Conservation (phyloP, 1,140 invertebrate genomes). For the Globodera ellingtonae region DNA sequence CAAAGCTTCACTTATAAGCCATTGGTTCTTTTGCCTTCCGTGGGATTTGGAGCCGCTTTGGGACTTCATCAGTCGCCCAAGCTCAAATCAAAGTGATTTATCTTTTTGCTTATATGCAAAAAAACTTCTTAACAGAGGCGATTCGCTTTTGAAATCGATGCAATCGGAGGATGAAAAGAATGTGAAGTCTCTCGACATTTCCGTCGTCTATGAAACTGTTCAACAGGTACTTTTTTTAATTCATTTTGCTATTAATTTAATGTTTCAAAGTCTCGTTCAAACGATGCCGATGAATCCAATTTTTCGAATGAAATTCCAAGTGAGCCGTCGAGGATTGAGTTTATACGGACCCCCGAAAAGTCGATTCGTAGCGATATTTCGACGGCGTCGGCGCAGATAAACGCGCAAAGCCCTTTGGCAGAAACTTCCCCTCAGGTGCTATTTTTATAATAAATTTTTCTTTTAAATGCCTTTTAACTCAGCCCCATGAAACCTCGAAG, state of each 20-base stretch:
- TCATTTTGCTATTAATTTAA: background rate
- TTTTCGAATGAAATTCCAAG: background rate
- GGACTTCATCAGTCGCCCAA: constrained; percentile 23
- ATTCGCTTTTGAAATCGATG: constrained; percentile 13
- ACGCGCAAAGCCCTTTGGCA: background rate
- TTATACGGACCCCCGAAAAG: background rate
- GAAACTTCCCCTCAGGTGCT: too few relatives aligned
- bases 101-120: background rate
- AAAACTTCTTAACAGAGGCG: background rate
- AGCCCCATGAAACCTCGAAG: background rate
- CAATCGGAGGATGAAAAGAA: constrained; percentile 19
- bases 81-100: constrained; percentile 14
- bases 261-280: background rate
- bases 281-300: background rate
- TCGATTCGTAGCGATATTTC: background rate
- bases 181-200: constrained; percentile 28
- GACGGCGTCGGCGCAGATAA: background rate
- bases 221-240: background rate
- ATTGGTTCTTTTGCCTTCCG: constrained; percentile 28
- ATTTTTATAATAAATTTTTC: background rate
- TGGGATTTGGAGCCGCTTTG: constrained; percentile 30
- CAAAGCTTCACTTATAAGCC: constrained; percentile 24
- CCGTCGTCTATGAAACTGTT: constrained; percentile 18
- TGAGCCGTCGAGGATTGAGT: background rate
- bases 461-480: background rate